These are phyloP conservation scores for Macropus fuliginosus DNA, from an alignment of 2,797 vertebrate genomes.

Conservation along the genomic window DNA sequence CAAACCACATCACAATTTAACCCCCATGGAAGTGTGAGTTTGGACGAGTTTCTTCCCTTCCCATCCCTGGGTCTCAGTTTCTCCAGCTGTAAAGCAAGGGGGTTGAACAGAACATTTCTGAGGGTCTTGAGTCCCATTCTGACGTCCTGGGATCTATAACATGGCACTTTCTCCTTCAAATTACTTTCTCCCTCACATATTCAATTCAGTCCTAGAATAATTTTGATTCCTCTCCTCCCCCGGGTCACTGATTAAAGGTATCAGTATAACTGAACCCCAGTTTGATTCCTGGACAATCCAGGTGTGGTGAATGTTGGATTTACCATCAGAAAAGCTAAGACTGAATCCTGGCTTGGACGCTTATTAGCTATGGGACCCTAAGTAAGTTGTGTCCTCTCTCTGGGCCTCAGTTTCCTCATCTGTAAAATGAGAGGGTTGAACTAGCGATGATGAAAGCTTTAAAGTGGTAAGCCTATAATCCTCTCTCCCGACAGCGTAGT, in stretches of 20 bases:
- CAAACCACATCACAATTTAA: no score
- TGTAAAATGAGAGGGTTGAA: neutral
- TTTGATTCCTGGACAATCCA: neutral
- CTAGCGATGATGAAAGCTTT: neutral
- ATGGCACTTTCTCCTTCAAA: neutral
- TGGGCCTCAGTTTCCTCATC: neutral
- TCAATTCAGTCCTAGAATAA: neutral
- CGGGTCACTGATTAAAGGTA: neutral
- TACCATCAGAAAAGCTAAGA: neutral
- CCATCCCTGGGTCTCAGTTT: neutral
- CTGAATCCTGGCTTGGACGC: neutral
- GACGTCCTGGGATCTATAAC: neutral
- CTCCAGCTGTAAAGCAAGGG: neutral
- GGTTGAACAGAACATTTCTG: neutral
- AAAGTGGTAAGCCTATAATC: neutral
- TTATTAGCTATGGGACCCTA: neutral
- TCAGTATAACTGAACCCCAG: neutral
- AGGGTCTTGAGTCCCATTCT: neutral
- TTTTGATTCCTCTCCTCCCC: neutral
- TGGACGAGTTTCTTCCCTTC: neutral
- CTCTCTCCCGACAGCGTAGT: neutral
- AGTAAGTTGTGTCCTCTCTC: neutral
- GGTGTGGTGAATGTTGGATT: neutral
- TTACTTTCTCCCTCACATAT: neutral
- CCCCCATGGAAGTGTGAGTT: neutral